phyloP scores from a whole-genome alignment of 2,797 vertebrate genomes.

The Acanthurus tractus region DNA sequence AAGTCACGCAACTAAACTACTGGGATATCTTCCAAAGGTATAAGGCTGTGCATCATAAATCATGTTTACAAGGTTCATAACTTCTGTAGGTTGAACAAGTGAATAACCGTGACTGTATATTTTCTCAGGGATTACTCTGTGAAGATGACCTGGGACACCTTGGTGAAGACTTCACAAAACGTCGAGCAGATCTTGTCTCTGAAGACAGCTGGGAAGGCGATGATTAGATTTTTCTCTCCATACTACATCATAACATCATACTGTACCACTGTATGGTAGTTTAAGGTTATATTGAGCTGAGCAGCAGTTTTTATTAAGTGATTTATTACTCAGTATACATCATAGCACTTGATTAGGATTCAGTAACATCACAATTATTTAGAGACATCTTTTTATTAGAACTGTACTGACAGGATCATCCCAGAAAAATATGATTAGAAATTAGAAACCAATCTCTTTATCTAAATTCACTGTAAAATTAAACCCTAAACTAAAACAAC shows the following conservation, averaged over 20 bases:
- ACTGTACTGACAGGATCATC: neutral
- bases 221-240: constrained; percentile 21
- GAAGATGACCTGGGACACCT: constrained; percentile 91
- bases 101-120: constrained; percentile 22
- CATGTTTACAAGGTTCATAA: neutral
- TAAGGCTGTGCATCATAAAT: constrained; percentile 34
- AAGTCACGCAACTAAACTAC: constrained; percentile 89
- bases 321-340: neutral
- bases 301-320: neutral
- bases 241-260: neutral
- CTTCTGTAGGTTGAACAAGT: neutral
- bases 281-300: neutral
- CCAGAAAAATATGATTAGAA: constrained; percentile 8
- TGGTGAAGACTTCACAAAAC: constrained; percentile 90
- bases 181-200: constrained; percentile 60
- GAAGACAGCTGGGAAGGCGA: constrained; percentile 78
- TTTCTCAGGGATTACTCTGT: constrained; percentile 90
- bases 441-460: neutral
- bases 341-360: neutral
- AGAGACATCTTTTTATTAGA: constrained; percentile 37
- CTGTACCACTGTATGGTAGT: constrained; percentile 82
- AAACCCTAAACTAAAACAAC: neutral
- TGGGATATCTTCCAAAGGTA: constrained; percentile 94
- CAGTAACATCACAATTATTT: constrained; percentile 2
- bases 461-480: neutral